phyloP scores from a whole-genome alignment of 2,113 vertebrate species.

The Poecile atricapillus region DNA sequence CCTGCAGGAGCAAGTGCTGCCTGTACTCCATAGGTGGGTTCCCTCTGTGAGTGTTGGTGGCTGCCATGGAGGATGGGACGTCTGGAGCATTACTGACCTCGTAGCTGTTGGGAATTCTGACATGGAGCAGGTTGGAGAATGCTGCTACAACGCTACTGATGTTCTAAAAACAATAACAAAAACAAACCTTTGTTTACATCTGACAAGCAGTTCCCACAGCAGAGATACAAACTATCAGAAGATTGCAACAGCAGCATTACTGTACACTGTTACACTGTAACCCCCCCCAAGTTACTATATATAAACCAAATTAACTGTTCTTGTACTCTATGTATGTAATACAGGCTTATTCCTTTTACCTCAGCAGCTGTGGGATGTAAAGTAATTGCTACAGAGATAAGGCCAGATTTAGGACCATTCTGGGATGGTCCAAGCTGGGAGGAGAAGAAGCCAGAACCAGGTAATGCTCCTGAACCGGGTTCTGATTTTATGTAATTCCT shows the following conservation, averaged over 20 bases:
- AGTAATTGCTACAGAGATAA: constrained; percentile 93
- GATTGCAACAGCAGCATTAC: background rate
- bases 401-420: constrained; percentile 85
- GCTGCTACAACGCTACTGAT: constrained; percentile 86
- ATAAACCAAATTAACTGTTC: background rate
- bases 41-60: constrained; percentile 74
- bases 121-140: constrained; percentile 85
- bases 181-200: background rate
- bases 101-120: constrained; percentile 84
- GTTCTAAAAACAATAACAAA: constrained; percentile 74
- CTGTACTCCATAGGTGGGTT: constrained; percentile 75
- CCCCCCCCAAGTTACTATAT: background rate
- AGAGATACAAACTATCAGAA: background rate
- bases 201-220: background rate
- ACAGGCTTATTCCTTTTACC: constrained; percentile 71
- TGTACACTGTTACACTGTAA: background rate
- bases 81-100: constrained; percentile 87
- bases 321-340: background rate
- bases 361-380: constrained; percentile 89
- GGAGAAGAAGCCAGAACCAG: constrained; percentile 75
- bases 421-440: constrained; percentile 77
- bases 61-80: constrained; percentile 68
- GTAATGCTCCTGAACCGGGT: constrained; percentile 53
- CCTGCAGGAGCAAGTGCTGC: constrained; percentile 72
- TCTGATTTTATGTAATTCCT: constrained; percentile 89